These are phyloP conservation scores for Oppia nitens DNA, from an alignment of 1,140 invertebrate genomes.

Conservation along the genomic window DNA sequence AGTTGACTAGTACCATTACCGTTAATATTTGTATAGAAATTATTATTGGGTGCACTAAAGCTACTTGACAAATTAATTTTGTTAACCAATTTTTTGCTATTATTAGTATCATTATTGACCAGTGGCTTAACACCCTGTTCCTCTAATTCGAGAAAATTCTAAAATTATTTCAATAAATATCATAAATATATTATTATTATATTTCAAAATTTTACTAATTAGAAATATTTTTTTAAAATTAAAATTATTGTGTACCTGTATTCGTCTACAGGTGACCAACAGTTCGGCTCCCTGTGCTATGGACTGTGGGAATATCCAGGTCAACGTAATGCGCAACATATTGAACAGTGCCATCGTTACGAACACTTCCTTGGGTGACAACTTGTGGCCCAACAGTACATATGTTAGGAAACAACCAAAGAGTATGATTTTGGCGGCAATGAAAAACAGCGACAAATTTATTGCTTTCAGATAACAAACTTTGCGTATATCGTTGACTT, in stretches of 20 bases:
- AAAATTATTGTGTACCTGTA: constrained; percentile 23
- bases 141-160: neutral
- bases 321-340: constrained; percentile 43
- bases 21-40: neutral
- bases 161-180: neutral
- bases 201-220: no score
- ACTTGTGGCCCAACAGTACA: constrained; percentile 39
- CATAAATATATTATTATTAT: no score
- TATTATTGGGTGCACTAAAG: neutral
- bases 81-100: neutral
- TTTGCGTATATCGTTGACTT: constrained; percentile 46
- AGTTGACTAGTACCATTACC: neutral
- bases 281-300: constrained; percentile 34
- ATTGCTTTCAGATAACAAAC: constrained; percentile 48
- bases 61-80: neutral
- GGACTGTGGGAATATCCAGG: constrained; percentile 50
- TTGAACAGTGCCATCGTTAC: constrained; percentile 52
- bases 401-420: constrained; percentile 52
- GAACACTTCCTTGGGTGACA: constrained; percentile 58
- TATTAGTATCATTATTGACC: neutral
- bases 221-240: no score
- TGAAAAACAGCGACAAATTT: constrained; percentile 34
- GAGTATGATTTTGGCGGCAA: constrained; percentile 45
- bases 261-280: constrained; percentile 45
- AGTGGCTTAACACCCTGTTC: neutral